Evolutionary conservation across 1,140 invertebrate genomes (phyloP).

Genomic region (Ostrea denselamellosa): DNA sequence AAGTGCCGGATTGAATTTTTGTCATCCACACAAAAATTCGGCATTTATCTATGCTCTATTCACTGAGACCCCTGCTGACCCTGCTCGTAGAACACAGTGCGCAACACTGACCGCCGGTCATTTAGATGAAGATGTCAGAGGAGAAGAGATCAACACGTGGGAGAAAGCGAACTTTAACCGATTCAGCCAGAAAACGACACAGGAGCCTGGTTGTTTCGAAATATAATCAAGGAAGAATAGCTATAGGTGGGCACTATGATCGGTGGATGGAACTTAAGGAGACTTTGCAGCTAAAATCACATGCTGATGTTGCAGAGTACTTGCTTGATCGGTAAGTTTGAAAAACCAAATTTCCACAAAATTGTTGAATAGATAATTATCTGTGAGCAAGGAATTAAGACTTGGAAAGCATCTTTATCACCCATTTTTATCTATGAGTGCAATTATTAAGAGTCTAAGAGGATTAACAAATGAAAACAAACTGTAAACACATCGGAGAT

Average conservation of each 20-base stretch:
- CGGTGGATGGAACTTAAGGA: slow-evolving; percentile 30
- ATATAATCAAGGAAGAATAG: slow-evolving; percentile 22
- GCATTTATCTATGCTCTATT: too few species aligned
- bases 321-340: slow-evolving; percentile 29
- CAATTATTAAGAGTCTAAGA: not conserved
- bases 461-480: not conserved
- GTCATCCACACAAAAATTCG: too few species aligned
- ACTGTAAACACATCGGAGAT: not conserved
- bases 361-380: not conserved
- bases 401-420: not conserved
- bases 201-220: not conserved
- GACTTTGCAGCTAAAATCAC: not conserved
- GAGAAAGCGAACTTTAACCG: slow-evolving; percentile 22
- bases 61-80: too few species aligned
- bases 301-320: slow-evolving; percentile 26
- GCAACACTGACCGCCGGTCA: not conserved
- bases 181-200: slow-evolving; percentile 31
- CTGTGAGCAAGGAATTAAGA: not conserved
- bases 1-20: too few species aligned
- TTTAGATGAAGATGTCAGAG: slow-evolving; percentile 6
- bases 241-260: slow-evolving; percentile 16
- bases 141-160: slow-evolving; percentile 2
- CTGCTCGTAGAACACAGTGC: too few species aligned
- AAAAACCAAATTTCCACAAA: not conserved
- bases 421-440: not conserved